phyloP scores from a whole-genome alignment of 2,888 invertebrate genomes.

The Drosophila multiciliata region DNA sequence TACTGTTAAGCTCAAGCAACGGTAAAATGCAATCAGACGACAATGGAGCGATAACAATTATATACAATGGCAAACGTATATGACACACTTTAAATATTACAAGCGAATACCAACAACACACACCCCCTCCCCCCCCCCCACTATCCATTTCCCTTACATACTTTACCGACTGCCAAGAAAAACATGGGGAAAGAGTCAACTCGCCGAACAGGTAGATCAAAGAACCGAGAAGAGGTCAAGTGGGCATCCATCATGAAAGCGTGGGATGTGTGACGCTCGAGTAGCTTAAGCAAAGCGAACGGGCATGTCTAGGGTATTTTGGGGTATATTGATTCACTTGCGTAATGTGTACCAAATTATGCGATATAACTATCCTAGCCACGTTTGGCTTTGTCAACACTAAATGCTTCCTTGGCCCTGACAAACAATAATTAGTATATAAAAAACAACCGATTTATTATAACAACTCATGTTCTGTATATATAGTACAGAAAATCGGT shows the following conservation, averaged over 20 bases:
- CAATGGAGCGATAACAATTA: constrained; percentile 25
- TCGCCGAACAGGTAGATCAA: constrained; percentile 8
- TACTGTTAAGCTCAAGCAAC: constrained; percentile 26
- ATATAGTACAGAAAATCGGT: background rate
- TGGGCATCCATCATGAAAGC: constrained; percentile 18
- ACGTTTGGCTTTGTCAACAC: background rate
- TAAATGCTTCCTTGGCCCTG: background rate
- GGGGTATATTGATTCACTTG: background rate
- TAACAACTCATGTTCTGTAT: background rate
- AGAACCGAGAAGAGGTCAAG: constrained; percentile 28
- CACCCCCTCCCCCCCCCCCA: background rate
- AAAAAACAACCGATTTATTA: background rate
- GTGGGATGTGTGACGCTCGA: constrained; percentile 20
- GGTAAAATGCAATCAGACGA: constrained; percentile 47
- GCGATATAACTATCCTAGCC: background rate
- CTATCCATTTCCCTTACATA: no score
- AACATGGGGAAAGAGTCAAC: background rate
- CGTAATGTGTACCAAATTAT: background rate
- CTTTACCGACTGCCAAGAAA: constrained; percentile 5
- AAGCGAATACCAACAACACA: constrained; percentile 9
- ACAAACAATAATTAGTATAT: background rate
- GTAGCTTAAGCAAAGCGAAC: background rate
- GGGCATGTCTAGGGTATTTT: background rate
- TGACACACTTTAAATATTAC: constrained; percentile 38
- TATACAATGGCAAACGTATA: constrained; percentile 19